phyloP scores from a whole-genome alignment of 2,113 vertebrate genomes.

The Procavia capensis region DNA sequence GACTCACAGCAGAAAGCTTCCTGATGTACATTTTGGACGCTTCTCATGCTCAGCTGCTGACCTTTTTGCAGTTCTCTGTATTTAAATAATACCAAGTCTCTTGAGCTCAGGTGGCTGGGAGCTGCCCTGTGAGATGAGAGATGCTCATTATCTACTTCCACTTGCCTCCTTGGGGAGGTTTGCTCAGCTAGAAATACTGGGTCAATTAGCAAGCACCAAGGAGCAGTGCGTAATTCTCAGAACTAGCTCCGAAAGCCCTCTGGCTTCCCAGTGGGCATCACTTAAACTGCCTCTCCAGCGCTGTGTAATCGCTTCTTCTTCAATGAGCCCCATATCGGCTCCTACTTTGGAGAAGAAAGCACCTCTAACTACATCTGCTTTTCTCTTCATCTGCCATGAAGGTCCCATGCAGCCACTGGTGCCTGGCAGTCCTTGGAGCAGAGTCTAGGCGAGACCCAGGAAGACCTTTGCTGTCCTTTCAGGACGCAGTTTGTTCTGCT shows the following conservation, averaged over 20 bases:
- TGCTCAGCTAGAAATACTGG: conserved; percentile 55
- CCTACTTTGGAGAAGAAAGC: not conserved
- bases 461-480: not conserved
- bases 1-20: not conserved
- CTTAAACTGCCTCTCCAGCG: not conserved
- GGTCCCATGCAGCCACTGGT: not conserved
- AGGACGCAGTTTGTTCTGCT: not conserved
- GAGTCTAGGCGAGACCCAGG: accelerated
- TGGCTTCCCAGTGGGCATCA: conserved; percentile 39
- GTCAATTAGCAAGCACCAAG: conserved; percentile 85
- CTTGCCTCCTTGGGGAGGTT: conserved; percentile 75
- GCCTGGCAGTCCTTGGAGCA: not conserved
- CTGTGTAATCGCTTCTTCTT: conserved; percentile 21
- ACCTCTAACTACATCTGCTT: conserved; percentile 42
- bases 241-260: not conserved
- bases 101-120: conserved; percentile 72
- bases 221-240: conserved; percentile 75
- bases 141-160: conserved; percentile 79
- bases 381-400: not conserved
- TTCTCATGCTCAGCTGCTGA: not conserved
- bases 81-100: conserved; percentile 42
- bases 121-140: conserved; percentile 34
- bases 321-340: not conserved
- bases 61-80: not conserved
- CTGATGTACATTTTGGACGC: not conserved